A percentile compares a stretch with the other conserved stretches of the same genome.
These are phyloP conservation scores for Paramisgurnus dabryanus DNA, from an alignment of 2,113 vertebrate genomes.

Conservation along the genomic window DNA sequence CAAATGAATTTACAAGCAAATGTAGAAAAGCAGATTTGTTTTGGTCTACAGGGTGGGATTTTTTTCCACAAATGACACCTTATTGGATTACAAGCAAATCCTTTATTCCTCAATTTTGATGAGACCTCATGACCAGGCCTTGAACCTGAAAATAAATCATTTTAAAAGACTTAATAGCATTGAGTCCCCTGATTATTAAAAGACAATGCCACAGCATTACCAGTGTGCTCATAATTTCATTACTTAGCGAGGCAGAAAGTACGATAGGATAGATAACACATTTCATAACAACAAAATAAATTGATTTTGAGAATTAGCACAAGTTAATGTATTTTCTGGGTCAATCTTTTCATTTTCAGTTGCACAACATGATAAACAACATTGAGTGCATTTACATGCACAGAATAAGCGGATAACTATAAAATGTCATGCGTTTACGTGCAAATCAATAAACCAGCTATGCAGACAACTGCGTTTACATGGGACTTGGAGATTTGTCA, in stretches of 20 bases:
- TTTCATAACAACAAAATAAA: background rate
- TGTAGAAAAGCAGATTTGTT: background rate
- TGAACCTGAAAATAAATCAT: slow-evolving; percentile 38
- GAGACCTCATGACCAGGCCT: background rate
- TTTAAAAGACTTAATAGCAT: slow-evolving; percentile 26
- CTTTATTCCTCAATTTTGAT: background rate
- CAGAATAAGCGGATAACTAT: too few relatives aligned
- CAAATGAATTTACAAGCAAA: background rate
- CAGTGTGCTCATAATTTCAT: background rate
- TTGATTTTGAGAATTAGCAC: slow-evolving; percentile 2
- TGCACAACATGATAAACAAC: too few relatives aligned
- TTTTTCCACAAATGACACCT: background rate
- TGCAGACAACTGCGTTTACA: too few relatives aligned
- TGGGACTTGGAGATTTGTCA: too few relatives aligned
- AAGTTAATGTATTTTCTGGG: background rate
- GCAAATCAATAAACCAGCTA: too few relatives aligned
- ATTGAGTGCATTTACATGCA: too few relatives aligned
- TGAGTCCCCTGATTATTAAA: slow-evolving; percentile 27
- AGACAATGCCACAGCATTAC: slow-evolving; percentile 14
- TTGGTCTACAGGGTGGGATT: background rate
- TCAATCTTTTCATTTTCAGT: background rate
- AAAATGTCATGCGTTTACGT: too few relatives aligned
- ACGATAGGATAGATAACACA: background rate
- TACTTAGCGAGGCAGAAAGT: slow-evolving; percentile 21
- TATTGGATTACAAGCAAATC: slow-evolving; percentile 12